These are phyloP conservation scores for Stegodyphus mimosarum DNA, from an alignment of 1,140 invertebrate species.

Conservation along the genomic window DNA sequence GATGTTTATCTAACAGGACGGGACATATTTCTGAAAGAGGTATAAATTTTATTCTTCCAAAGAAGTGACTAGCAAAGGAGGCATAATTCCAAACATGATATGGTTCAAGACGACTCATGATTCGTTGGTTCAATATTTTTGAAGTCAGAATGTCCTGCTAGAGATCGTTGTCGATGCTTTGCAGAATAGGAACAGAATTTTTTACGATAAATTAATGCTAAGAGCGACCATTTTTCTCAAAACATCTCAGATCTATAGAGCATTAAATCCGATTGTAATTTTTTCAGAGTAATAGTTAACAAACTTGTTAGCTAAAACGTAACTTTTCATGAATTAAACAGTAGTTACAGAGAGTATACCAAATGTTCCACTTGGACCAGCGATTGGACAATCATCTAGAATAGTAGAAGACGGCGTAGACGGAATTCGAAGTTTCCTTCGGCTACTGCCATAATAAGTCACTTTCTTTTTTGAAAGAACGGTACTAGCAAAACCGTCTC, in stretches of 20 bases:
- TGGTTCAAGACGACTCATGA: constrained; percentile 10
- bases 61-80: constrained; percentile 22
- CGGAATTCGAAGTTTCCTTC: constrained; percentile 15
- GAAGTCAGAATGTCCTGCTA: background rate
- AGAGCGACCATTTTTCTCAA: no score
- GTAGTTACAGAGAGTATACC: constrained; percentile 54
- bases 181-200: background rate
- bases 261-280: no score
- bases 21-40: constrained; percentile 13
- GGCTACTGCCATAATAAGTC: background rate
- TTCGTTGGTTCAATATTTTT: constrained; percentile 24
- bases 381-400: constrained; percentile 34
- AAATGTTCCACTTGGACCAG: constrained; percentile 38
- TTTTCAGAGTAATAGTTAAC: no score
- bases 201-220: background rate
- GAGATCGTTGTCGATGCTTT: background rate
- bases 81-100: constrained; percentile 22
- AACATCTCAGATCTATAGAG: no score
- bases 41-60: background rate
- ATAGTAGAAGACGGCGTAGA: constrained; percentile 51
- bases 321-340: constrained; percentile 12
- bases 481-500: constrained; percentile 15
- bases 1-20: constrained; percentile 34
- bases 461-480: background rate
- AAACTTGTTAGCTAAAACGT: no score